These are phyloP conservation scores for Grapholita molesta DNA, from an alignment of 1,140 invertebrate genomes.

Conservation along the genomic window DNA sequence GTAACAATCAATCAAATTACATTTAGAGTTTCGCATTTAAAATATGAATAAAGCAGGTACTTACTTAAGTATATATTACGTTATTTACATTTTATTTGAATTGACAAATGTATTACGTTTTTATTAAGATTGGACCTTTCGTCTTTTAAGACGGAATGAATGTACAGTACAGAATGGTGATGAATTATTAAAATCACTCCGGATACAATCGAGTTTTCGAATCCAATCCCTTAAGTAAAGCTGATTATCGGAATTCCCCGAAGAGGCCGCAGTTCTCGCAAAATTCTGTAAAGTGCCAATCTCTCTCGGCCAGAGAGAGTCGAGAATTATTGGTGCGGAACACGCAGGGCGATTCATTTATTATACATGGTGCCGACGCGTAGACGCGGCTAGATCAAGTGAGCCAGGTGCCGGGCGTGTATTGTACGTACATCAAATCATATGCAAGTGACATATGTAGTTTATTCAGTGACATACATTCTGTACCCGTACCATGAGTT, in stretches of 20 bases:
- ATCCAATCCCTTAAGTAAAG: conserved; percentile 74
- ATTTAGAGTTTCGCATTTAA: too few species aligned
- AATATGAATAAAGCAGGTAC: too few species aligned
- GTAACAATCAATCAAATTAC: too few species aligned
- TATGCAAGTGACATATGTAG: too few species aligned
- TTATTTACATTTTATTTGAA: conserved; percentile 17
- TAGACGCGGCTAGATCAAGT: conserved; percentile 2
- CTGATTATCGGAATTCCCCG: conserved; percentile 66
- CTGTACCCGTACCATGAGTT: too few species aligned
- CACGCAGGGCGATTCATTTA: conserved; percentile 56
- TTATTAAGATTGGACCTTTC: conserved; percentile 36
- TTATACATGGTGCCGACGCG: conserved; percentile 41
- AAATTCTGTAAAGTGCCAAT: conserved; percentile 69
- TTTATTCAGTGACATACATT: too few species aligned
- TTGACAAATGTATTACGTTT: conserved; percentile 26
- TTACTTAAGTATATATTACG: background rate
- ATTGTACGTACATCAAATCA: too few species aligned
- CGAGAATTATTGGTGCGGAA: conserved; percentile 55
- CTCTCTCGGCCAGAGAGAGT: conserved; percentile 41
- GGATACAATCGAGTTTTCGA: conserved; percentile 68
- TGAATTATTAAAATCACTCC: conserved; percentile 75
- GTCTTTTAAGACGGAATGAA: conserved; percentile 38
- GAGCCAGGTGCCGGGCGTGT: background rate
- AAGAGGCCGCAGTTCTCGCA: conserved; percentile 48
- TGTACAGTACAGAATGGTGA: conserved; percentile 50